phyloP scores from a whole-genome alignment of 2,888 invertebrate genomes.

The Drosophila sordidula region DNA sequence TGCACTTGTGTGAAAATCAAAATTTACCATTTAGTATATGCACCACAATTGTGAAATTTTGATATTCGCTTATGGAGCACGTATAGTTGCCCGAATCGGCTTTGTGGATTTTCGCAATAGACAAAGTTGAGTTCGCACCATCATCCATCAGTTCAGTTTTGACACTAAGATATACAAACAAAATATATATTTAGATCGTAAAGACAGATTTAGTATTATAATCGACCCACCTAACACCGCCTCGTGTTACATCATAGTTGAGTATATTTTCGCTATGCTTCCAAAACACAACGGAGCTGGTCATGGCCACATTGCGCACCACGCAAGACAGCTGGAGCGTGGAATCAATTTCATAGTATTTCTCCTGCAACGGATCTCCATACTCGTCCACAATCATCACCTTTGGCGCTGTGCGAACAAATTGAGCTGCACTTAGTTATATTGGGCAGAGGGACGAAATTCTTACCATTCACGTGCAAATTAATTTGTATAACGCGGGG shows the following conservation, averaged over 20 bases:
- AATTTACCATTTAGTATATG: conserved; percentile 86
- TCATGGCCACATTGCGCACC: conserved; percentile 86
- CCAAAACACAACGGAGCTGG: conserved; percentile 86
- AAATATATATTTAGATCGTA: no score
- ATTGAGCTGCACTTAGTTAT: background rate
- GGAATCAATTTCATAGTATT: conserved; percentile 87
- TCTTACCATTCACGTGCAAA: conserved; percentile 86
- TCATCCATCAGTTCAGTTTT: conserved; percentile 86
- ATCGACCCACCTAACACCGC: conserved; percentile 85
- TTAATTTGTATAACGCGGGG: conserved; percentile 86
- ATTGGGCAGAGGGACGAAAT: background rate
- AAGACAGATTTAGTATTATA: background rate
- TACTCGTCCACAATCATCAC: conserved; percentile 87
- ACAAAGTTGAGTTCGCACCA: conserved; percentile 86
- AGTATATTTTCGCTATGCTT: conserved; percentile 86
- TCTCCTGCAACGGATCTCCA: conserved; percentile 86
- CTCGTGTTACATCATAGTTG: conserved; percentile 86
- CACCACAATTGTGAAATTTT: conserved; percentile 86
- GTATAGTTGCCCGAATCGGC: conserved; percentile 87
- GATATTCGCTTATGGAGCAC: conserved; percentile 86
- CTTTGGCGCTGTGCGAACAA: conserved; percentile 85
- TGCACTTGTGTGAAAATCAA: background rate
- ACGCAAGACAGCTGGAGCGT: conserved; percentile 87
- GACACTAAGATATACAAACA: conserved; percentile 81
- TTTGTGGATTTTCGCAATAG: conserved; percentile 86